phyloP scores from a whole-genome alignment of 2,797 vertebrate species.

The Gymnoscopelus braueri region DNA sequence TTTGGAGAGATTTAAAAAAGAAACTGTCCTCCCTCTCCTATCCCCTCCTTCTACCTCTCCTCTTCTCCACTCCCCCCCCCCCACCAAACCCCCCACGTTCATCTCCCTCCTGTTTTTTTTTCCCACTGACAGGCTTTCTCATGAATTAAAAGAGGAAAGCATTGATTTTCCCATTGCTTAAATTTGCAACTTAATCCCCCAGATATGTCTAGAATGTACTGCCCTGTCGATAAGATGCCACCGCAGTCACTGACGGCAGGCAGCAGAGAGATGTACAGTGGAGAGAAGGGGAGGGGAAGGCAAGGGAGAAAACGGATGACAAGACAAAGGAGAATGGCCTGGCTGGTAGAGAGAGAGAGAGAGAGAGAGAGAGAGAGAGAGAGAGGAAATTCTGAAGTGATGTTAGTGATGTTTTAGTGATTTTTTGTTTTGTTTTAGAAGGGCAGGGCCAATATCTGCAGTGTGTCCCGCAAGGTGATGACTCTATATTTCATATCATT shows the following conservation, averaged over 20 bases:
- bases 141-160: conserved; percentile 81
- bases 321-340: conserved; percentile 64
- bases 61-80: conserved; percentile 44
- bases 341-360: no score
- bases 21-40: conserved; percentile 51
- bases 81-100: conserved; percentile 7
- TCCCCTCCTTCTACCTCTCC: conserved; percentile 34
- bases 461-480: no score
- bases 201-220: conserved; percentile 77
- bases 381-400: conserved; percentile 7
- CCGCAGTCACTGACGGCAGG: conserved; percentile 42
- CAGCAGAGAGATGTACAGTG: conserved; percentile 32
- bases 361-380: no score
- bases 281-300: conserved; percentile 29
- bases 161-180: conserved; percentile 84
- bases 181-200: conserved; percentile 82
- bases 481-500: no score
- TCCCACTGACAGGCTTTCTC: conserved; percentile 75
- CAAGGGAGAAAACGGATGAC: conserved; percentile 52
- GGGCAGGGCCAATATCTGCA: no score
- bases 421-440: no score
- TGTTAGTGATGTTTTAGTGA: conserved; percentile 27
- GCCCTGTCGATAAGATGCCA: conserved; percentile 74
- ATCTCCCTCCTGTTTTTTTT: conserved; percentile 65
- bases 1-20: conserved; percentile 74